A percentile compares a stretch with the other conserved stretches of the same genome.
phyloP scores from a whole-genome alignment of 2,888 invertebrate genomes.

The Tenthredo scrophulariae region DNA sequence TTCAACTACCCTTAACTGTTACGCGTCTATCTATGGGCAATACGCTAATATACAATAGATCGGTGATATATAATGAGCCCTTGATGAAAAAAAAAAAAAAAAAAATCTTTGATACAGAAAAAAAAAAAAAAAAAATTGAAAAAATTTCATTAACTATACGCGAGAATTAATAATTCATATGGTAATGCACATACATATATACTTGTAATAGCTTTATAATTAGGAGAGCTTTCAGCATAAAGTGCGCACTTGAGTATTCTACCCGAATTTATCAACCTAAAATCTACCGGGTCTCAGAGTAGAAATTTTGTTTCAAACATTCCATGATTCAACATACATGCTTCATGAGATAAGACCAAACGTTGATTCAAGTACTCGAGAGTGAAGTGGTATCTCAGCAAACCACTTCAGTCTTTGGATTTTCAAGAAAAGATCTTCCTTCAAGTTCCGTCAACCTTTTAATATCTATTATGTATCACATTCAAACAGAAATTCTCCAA shows the following conservation, averaged over 20 bases:
- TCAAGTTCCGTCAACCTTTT: neutral
- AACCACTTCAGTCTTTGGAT: conserved; percentile 23
- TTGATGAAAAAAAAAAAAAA: neutral
- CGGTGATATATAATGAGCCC: neutral
- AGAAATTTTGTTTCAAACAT: conserved; percentile 12
- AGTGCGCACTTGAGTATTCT: conserved; percentile 10
- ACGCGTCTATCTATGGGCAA: conserved; percentile 8
- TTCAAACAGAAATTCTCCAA: neutral
- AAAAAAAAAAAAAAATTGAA: neutral
- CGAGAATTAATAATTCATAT: neutral
- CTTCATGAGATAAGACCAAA: neutral
- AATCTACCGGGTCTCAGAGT: neutral
- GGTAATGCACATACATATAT: neutral
- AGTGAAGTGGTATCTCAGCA: conserved; percentile 17
- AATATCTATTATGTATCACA: neutral
- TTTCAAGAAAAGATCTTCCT: neutral
- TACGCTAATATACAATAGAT: neutral
- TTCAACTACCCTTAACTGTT: conserved; percentile 21
- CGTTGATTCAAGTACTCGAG: conserved; percentile 18
- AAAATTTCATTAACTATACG: neutral
- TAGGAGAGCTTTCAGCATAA: neutral
- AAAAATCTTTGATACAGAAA: neutral
- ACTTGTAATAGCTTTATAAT: neutral
- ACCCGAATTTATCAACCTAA: neutral
- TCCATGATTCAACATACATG: conserved; percentile 11